Base-by-base conservation (phyloP, 2,888 invertebrate genomes). In the Plutella xylostella region DNA sequence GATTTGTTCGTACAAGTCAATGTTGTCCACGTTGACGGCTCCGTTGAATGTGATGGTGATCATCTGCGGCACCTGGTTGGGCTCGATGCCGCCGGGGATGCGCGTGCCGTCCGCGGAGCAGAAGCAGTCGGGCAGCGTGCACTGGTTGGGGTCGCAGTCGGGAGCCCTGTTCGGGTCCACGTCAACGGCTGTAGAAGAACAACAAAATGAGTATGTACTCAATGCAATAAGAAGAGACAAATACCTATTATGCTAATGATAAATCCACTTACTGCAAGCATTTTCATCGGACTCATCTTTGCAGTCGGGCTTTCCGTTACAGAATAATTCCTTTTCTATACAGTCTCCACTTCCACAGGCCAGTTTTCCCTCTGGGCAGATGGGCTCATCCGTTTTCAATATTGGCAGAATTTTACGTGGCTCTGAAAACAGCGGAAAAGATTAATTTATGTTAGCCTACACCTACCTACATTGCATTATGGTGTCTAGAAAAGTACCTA, bases 241-340 rank as follows among this genome's bases (percentile, higher is more conserved):
- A 7, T 33, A 15, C 15, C 17, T 17, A n/a, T n/a, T n/a, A n/a
- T n/a, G n/a, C n/a, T n/a, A n/a, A n/a, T n/a, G 15, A 15, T 33
- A 43, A 30, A n/a, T 11, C 39, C 46, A 93, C 95, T 92, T 86
- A 96, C 96, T 91, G 87, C 96, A 96, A 55, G 96, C 93, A 63
- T 96, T 96, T 83, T 96, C 96, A 68, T 96, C 96, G 43, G 96
- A 96, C 68, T 95, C 96, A 68, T 96, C 96, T 65, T 93, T 92
- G 84, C 96, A 96, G 69, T 96, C 96, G 43, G 92, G 88, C 75
- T 94, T 93, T 63, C 94, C 96, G 66, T 96, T 95, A 78, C 96
- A 96, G 88, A 96, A 96, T 45, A 96, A 85, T 65, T 93, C 93
- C 75, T 92, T 94, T 57, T 95, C 94, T 48, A 96, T 88, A 77